These are phyloP conservation scores for Drosophila lini DNA, from an alignment of 1,140 invertebrate genomes.

Conservation along the genomic window DNA sequence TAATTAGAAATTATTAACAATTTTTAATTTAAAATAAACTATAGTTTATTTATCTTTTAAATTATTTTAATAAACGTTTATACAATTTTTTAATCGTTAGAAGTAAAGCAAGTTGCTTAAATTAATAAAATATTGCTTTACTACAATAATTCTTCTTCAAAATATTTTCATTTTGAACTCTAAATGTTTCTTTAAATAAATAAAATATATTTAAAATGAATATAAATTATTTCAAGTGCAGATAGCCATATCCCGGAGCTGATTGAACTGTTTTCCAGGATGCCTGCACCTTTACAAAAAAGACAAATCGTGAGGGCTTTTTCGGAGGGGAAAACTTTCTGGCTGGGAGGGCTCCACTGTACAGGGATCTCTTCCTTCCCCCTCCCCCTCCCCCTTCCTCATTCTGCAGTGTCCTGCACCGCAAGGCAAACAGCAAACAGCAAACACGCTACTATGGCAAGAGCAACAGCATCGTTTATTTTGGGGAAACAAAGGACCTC, in stretches of 20 bases:
- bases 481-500: slow-evolving; percentile 79
- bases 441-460: slow-evolving; percentile 46
- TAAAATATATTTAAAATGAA: no score
- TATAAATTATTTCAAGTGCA: slow-evolving; percentile 4
- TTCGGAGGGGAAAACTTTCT: background rate
- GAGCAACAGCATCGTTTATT: slow-evolving; percentile 74
- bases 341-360: slow-evolving; percentile 11
- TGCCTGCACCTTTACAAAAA: background rate
- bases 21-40: no score
- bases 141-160: background rate
- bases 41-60: no score
- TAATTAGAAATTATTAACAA: no score
- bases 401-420: slow-evolving; percentile 11
- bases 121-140: background rate
- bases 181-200: background rate
- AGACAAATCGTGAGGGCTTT: background rate
- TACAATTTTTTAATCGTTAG: no score
- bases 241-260: background rate
- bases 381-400: background rate
- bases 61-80: no score
- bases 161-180: background rate
- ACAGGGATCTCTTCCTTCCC: background rate
- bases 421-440: slow-evolving; percentile 48
- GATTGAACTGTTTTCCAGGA: slow-evolving; percentile 22
- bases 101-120: no score